Conservation (phyloP, 2,888 invertebrate species). For the Cenopis cana region DNA sequence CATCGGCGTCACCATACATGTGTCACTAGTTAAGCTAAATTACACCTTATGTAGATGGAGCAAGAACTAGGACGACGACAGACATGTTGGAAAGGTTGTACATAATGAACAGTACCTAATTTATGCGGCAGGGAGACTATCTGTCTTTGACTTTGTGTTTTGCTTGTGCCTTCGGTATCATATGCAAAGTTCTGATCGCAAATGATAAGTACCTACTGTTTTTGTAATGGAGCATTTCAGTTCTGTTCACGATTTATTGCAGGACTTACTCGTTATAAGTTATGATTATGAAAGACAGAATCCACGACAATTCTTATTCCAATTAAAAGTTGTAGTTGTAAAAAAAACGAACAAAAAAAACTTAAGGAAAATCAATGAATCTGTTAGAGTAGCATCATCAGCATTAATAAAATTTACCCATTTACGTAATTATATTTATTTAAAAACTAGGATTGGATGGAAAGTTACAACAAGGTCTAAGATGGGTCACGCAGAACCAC, state of each 20-base stretch:
- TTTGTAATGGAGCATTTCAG: neutral
- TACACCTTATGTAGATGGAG: neutral
- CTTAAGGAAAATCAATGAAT: neutral
- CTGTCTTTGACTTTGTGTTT: conserved; percentile 61
- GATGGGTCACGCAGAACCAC: no score
- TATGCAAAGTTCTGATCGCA: conserved; percentile 29
- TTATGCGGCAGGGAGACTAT: conserved; percentile 76
- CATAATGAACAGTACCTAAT: conserved; percentile 73
- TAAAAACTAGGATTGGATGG: no score
- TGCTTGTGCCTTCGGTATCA: conserved; percentile 15
- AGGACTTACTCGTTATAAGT: neutral
- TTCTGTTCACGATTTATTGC: neutral
- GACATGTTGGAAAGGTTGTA: conserved; percentile 47
- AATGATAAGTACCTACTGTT: conserved; percentile 9
- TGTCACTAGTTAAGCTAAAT: neutral
- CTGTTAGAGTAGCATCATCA: neutral
- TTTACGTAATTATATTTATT: no score
- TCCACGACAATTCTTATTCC: neutral
- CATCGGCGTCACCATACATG: conserved; percentile 54
- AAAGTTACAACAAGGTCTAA: no score
- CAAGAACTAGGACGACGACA: neutral
- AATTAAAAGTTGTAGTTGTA: neutral
- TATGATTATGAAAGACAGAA: neutral
- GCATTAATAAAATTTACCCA: no score
- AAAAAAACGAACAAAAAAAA: no score